Evolutionary conservation across 2,888 invertebrate species (phyloP), one percentile per base, ranked within the genome.

Genomic region (Deroplatys truncata): DNA sequence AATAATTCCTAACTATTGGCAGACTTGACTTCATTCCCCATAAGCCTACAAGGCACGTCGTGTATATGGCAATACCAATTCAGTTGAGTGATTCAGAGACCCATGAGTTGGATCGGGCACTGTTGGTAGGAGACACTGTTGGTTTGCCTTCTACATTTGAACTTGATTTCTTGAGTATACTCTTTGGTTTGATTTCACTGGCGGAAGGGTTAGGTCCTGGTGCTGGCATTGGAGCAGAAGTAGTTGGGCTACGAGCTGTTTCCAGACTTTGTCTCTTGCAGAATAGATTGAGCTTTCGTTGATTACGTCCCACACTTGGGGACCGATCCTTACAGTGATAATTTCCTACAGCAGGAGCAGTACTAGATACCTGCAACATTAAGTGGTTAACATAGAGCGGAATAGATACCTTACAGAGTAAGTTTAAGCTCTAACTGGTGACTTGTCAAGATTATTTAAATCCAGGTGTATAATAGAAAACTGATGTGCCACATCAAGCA

Each of bases 121-220:
- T 91, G 84, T 90, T 91, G 43, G 90, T 91, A 29, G 91, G 90
- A 16, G 91, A 91, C 15, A 90, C 87, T 89, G 90, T 89, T 20
- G 85, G 90, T 85, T 91, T 90, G 86, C 90, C 89, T 87, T 92
- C 92, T 31, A 92, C 91, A 89, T 91, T 92, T 10, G 92, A 92
- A 90, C 92, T 92, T 82, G 92, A 92, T 90, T 92, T 92, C 91
- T 92, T 92, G 85, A 92, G 91, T 89, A 92, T 92, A 89, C 92
- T 92, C 90, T 92, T 92, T 28, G 92, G 92, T 90, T 92, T 92
- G 84, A 91, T 90, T 16, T 92, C 92, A 29, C 87, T 84, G 88
- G 91, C 88, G 16, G 91, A 89, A 84, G 90, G 56, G 25, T 90
- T 43, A 88, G 82, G 56, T 72, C 20, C 56, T 72, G 20, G 1